Evolutionary conservation across 1,140 invertebrate genomes (phyloP).

Genomic region (Leptinotarsa undecemlineata): DNA sequence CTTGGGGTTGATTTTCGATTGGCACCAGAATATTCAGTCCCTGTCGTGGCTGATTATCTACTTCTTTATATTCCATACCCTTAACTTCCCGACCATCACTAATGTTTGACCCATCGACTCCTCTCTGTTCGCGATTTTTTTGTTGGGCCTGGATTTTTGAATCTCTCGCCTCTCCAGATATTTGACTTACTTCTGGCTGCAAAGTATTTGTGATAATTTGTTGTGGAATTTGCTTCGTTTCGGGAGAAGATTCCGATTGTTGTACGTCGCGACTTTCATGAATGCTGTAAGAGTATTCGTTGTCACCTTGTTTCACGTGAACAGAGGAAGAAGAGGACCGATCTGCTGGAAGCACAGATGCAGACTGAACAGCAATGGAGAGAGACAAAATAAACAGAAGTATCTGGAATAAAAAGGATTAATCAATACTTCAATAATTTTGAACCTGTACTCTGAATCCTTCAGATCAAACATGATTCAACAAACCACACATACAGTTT

Average conservation of each 20-base stretch:
- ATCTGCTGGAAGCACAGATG: slow-evolving; percentile 32
- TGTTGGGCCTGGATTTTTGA: not conserved
- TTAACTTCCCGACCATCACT: not conserved
- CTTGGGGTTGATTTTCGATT: no score
- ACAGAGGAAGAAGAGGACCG: slow-evolving; percentile 28
- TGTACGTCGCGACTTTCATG: slow-evolving; percentile 31
- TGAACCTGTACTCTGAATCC: not conserved
- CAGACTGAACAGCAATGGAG: slow-evolving; percentile 7
- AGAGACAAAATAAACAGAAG: slow-evolving; percentile 15
- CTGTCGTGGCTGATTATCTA: not conserved
- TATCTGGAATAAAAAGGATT: not conserved
- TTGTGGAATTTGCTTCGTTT: not conserved
- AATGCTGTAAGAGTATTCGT: slow-evolving; percentile 40
- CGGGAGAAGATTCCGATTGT: not conserved
- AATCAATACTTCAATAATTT: not conserved
- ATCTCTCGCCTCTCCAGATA: not conserved
- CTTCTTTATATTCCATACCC: not conserved
- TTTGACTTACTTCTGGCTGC: not conserved
- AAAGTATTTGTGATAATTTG: not conserved
- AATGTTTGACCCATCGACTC: no score
- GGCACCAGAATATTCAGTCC: no score
- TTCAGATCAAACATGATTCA: no score
- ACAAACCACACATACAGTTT: no score
- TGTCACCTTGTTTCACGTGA: slow-evolving; percentile 35
- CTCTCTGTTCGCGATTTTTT: not conserved